A percentile compares a stretch with the other conserved stretches of the same genome.
phyloP scores from a whole-genome alignment of 2,113 vertebrate species.

The Holacanthus passer region DNA sequence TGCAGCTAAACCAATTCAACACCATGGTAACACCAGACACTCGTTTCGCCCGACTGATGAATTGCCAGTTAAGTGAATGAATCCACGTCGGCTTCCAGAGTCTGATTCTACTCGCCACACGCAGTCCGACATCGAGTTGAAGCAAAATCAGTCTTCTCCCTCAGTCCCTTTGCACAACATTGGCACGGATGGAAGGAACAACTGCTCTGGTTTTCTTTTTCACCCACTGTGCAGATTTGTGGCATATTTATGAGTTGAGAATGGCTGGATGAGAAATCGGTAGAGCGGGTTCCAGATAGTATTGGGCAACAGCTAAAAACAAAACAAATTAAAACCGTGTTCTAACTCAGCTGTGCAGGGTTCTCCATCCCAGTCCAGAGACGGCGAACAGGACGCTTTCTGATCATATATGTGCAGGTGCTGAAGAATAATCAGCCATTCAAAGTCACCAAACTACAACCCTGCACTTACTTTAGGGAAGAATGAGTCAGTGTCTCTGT shows the following conservation, averaged over 20 bases:
- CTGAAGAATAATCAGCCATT: neutral
- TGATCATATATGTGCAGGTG: neutral
- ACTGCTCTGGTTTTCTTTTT: slow-evolving; percentile 39
- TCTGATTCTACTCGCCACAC: neutral
- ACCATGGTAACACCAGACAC: slow-evolving; percentile 30
- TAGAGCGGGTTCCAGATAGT: slow-evolving; percentile 34
- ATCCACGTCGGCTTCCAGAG: neutral
- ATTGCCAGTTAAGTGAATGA: slow-evolving; percentile 34
- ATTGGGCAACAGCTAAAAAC: slow-evolving; percentile 54
- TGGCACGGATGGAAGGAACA: slow-evolving; percentile 28
- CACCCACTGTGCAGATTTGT: slow-evolving; percentile 35
- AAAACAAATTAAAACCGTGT: slow-evolving; percentile 40
- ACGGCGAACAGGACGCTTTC: neutral
- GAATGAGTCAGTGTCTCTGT: neutral
- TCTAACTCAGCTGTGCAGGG: slow-evolving; percentile 1
- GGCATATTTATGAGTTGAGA: slow-evolving; percentile 49
- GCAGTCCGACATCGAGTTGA: neutral
- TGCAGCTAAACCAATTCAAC: slow-evolving; percentile 12
- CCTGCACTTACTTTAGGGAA: neutral
- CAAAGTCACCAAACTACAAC: neutral
- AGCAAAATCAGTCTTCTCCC: neutral
- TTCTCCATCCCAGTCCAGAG: neutral
- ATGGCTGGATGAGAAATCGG: slow-evolving; percentile 35
- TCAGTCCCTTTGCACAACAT: neutral
- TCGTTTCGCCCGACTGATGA: slow-evolving; percentile 19